Conservation (phyloP, 2,888 invertebrate genomes). For the Auanema sp. region DNA sequence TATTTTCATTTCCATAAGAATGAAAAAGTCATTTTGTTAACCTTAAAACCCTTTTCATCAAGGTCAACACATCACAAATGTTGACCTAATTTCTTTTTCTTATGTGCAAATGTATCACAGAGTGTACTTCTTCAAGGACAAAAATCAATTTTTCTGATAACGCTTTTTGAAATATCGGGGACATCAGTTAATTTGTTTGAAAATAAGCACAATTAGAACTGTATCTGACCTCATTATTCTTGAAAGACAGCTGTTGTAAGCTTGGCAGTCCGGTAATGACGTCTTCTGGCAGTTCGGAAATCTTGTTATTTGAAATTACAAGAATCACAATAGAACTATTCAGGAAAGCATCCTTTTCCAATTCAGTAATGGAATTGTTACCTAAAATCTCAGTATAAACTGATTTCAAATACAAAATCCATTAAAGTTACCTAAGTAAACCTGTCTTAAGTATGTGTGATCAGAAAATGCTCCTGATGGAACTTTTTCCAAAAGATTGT, state of each 20-base stretch:
- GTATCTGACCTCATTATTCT: slow-evolving; percentile 56
- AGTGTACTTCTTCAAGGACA: too few relatives aligned
- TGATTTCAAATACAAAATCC: slow-evolving; percentile 9
- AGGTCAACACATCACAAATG: too few relatives aligned
- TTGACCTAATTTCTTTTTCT: too few relatives aligned
- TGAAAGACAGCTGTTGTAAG: slow-evolving; percentile 62
- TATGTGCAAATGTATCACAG: too few relatives aligned
- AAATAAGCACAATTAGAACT: background rate
- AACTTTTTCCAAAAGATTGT: slow-evolving; percentile 42
- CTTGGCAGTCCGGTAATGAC: slow-evolving; percentile 48
- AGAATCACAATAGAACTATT: slow-evolving; percentile 58
- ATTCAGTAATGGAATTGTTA: slow-evolving; percentile 18
- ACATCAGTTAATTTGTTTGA: too few relatives aligned
- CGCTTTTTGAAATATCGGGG: too few relatives aligned
- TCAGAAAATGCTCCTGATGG: slow-evolving; percentile 42
- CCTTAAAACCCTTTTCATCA: too few relatives aligned
- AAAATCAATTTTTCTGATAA: too few relatives aligned
- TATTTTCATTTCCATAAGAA: background rate
- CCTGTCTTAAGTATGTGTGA: slow-evolving; percentile 52
- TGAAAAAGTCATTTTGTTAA: background rate
- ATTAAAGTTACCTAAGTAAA: slow-evolving; percentile 54
- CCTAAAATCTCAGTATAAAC: slow-evolving; percentile 6
- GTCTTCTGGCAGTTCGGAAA: slow-evolving; percentile 44
- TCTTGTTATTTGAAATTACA: slow-evolving; percentile 53
- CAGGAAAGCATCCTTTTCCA: slow-evolving; percentile 56